Conservation (phyloP, 23 tunicate genomes). For the Botrylloides violaceus region DNA sequence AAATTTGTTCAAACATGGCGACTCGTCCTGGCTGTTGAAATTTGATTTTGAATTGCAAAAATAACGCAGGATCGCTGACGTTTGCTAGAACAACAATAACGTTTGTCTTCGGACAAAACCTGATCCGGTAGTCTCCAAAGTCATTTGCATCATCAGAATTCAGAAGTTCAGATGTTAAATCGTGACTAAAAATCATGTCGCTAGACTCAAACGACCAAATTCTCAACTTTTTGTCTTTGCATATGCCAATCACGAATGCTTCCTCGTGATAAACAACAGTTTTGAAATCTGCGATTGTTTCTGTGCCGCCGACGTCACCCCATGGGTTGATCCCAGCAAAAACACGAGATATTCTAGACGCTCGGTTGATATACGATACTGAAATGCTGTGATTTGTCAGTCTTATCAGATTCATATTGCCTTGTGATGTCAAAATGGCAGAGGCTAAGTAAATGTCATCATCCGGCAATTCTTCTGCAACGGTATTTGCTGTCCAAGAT, state of each 20-base stretch:
- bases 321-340: conserved; percentile 83
- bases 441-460: conserved; percentile 8
- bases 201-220: conserved; percentile 51
- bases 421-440: conserved; percentile 27
- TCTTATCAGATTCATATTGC: conserved; percentile 27
- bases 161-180: neutral
- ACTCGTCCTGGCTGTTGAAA: neutral
- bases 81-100: neutral
- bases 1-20: neutral
- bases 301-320: conserved; percentile 42
- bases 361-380: conserved; percentile 30
- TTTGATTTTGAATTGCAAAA: conserved; percentile 9
- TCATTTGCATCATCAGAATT: neutral
- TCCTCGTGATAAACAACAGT: conserved; percentile 7
- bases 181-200: conserved; percentile 1
- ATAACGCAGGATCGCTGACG: neutral
- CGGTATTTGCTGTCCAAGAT: neutral
- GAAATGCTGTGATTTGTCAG: conserved; percentile 34
- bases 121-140: neutral
- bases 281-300: conserved; percentile 28
- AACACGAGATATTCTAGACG: conserved; percentile 52
- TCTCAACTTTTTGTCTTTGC: conserved; percentile 42
- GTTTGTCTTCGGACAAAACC: neutral
- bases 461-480: neutral
- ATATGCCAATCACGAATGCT: conserved; percentile 36